phyloP scores from a whole-genome alignment of 2,888 invertebrate genomes.

The Pachliopta kotzebuea region DNA sequence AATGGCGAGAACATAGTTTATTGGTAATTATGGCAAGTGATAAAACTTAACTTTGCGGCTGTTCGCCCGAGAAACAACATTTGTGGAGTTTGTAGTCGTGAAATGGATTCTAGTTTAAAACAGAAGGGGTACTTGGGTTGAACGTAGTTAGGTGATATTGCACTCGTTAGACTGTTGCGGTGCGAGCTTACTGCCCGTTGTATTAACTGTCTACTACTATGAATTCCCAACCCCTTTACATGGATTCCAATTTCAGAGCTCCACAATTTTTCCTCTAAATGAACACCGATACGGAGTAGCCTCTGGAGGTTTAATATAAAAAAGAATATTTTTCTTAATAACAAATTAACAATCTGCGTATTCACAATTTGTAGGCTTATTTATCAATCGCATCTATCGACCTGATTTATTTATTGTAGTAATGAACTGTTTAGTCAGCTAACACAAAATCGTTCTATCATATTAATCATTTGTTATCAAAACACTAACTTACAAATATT shows the following conservation, averaged over 20 bases:
- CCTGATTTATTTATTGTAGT: conserved; percentile 15
- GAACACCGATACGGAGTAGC: conserved; percentile 1
- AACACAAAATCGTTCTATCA: conserved; percentile 23
- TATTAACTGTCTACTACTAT: conserved; percentile 47
- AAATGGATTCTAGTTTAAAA: conserved; percentile 75
- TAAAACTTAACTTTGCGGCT: conserved; percentile 67
- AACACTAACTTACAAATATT: conserved; percentile 18
- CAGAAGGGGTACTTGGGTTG: conserved; percentile 61
- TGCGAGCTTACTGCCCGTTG: conserved; percentile 49
- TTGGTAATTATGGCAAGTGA: conserved; percentile 71
- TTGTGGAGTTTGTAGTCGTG: conserved; percentile 67
- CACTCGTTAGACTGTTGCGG: conserved; percentile 64
- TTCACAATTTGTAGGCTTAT: no score
- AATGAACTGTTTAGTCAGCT: conserved; percentile 25
- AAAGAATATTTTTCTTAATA: no score
- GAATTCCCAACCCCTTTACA: conserved; percentile 45
- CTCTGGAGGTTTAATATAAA: no score
- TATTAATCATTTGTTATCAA: conserved; percentile 24
- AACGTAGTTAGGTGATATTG: conserved; percentile 70
- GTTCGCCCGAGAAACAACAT: conserved; percentile 62
- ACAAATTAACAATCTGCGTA: no score
- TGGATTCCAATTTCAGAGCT: conserved; percentile 39
- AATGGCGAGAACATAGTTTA: conserved; percentile 65
- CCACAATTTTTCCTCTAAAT: conserved; percentile 27
- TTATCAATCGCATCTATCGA: not conserved